Percentiles rank a stretch among this genome's conserved stretches.
These are phyloP conservation scores for Stenotaenia linearis DNA, from an alignment of 2,888 invertebrate genomes.

Conservation along the genomic window DNA sequence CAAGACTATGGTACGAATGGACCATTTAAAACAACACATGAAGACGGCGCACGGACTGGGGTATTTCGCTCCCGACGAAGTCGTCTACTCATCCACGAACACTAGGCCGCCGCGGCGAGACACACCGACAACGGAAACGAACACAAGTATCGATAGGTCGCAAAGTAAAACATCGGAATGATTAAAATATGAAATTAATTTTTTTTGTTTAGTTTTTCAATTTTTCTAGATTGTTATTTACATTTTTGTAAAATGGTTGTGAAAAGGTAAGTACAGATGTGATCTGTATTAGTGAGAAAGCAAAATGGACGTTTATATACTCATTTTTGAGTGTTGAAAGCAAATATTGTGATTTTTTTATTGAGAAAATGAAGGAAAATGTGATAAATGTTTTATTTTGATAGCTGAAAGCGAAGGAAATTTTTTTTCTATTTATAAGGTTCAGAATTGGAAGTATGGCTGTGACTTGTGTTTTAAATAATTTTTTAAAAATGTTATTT, in stretches of 20 bases:
- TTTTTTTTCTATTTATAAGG: not conserved
- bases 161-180: not conserved
- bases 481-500: not conserved
- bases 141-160: not conserved
- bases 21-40: slow-evolving; percentile 35
- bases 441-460: not conserved
- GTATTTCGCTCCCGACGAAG: not conserved
- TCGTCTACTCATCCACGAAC: not conserved
- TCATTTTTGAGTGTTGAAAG: no score
- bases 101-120: not conserved
- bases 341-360: no score
- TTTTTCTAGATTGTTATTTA: not conserved
- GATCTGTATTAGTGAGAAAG: no score
- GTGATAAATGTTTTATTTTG: slow-evolving; percentile 4
- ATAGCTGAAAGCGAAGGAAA: not conserved
- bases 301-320: no score
- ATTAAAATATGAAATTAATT: no score
- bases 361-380: not conserved
- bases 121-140: not conserved
- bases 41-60: slow-evolving; percentile 34
- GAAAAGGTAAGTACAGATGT: not conserved
- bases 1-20: slow-evolving; percentile 36
- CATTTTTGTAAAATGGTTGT: not conserved
- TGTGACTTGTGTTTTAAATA: not conserved
- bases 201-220: not conserved